Conservation (phyloP, 1,140 invertebrate species). For the Rhyacophila brunnea region DNA sequence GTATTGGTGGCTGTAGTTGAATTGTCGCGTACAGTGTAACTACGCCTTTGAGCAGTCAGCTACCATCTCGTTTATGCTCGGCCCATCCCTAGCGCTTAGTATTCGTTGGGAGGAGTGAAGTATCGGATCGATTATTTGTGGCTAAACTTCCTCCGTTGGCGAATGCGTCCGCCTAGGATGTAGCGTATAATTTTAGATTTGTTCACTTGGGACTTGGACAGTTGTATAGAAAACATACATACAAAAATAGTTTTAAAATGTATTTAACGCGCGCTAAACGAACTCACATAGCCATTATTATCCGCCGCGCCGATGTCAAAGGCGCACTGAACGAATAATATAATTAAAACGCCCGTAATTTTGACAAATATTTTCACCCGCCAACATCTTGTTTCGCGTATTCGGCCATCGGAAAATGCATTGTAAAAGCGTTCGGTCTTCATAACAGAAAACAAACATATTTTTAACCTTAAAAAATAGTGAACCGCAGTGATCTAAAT, state of each 20-base stretch:
- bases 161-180: slow-evolving; percentile 10
- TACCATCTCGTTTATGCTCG: too few species aligned
- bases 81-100: slow-evolving; percentile 37
- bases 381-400: too few species aligned
- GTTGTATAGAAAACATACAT: slow-evolving; percentile 8
- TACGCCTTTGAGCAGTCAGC: too few species aligned
- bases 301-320: too few species aligned
- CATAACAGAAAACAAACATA: slow-evolving; percentile 1
- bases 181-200: slow-evolving; percentile 38
- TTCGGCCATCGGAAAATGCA: too few species aligned
- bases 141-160: slow-evolving; percentile 30
- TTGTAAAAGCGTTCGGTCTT: background rate
- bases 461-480: slow-evolving; percentile 11
- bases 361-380: too few species aligned
- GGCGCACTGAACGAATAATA: too few species aligned
- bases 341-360: too few species aligned
- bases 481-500: slow-evolving; percentile 2
- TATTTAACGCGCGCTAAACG: background rate
- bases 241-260: slow-evolving; percentile 5
- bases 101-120: slow-evolving; percentile 30
- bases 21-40: too few species aligned
- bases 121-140: slow-evolving; percentile 52
- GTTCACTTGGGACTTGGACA: slow-evolving; percentile 9
- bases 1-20: too few species aligned
- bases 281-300: too few species aligned